A percentile compares a stretch with the other conserved stretches of the same genome.
Evolutionary conservation across 53 echinoderm and acorn worm genomes (phyloP).

Genomic region (Holothuria leucospilota): DNA sequence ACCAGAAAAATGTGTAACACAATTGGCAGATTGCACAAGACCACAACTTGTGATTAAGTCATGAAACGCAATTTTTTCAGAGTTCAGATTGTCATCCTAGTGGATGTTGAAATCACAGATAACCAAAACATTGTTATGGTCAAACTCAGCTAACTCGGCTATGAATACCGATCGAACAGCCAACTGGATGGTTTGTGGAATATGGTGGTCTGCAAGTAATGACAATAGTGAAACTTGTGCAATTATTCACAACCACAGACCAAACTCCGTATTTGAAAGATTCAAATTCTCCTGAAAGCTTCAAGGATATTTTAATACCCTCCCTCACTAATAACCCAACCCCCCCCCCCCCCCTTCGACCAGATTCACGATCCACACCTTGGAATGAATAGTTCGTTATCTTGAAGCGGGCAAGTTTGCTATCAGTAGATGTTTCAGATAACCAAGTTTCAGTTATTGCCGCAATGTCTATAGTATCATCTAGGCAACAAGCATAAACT

Average conservation of each 20-base stretch:
- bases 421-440: background rate
- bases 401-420: background rate
- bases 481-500: background rate
- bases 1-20: too few relatives aligned
- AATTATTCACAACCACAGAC: too few relatives aligned
- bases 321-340: too few relatives aligned
- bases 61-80: background rate
- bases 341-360: background rate
- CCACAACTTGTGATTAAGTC: too few relatives aligned
- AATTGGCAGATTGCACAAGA: too few relatives aligned
- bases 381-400: background rate
- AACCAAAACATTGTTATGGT: background rate
- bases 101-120: slow-evolving; percentile 15
- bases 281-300: slow-evolving; percentile 13
- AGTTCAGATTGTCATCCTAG: background rate
- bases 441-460: too few relatives aligned
- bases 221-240: background rate
- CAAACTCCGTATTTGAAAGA: slow-evolving; percentile 1
- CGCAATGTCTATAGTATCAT: slow-evolving; percentile 15
- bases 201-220: too few relatives aligned
- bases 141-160: background rate
- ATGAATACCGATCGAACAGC: background rate
- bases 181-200: too few relatives aligned
- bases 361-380: slow-evolving; percentile 6
- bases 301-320: too few relatives aligned